Conservation (phyloP, 2,113 vertebrate genomes). For the Cyanocitta stelleri region DNA sequence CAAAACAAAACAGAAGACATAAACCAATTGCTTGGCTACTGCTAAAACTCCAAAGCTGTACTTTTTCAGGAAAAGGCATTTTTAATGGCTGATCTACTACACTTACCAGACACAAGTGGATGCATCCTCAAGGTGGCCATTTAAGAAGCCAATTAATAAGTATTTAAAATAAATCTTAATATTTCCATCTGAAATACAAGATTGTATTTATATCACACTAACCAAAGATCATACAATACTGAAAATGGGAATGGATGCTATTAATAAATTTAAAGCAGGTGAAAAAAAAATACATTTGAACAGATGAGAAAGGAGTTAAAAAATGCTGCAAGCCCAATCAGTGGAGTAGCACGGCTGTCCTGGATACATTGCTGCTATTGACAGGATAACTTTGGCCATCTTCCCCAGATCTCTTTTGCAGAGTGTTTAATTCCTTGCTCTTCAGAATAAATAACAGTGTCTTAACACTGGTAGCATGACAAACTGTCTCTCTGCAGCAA, state of each 20-base stretch:
- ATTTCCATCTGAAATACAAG: background rate
- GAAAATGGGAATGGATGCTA: background rate
- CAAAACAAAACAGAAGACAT: background rate
- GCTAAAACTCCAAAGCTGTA: background rate
- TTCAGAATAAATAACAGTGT: background rate
- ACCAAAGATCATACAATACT: background rate
- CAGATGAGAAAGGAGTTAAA: background rate
- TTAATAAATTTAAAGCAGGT: background rate
- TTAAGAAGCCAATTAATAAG: background rate
- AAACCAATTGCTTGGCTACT: background rate
- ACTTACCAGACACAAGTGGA: background rate
- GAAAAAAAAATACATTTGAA: background rate
- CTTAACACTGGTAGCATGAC: background rate
- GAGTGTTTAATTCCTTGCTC: background rate
- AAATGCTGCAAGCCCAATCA: background rate
- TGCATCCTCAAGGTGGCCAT: background rate
- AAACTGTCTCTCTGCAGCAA: background rate
- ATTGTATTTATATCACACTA: background rate
- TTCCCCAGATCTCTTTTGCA: background rate
- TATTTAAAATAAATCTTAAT: background rate
- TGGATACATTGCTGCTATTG: background rate
- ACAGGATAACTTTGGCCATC: background rate
- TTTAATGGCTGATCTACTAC: background rate
- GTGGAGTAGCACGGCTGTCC: accelerated
- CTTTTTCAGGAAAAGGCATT: background rate